A percentile compares a stretch with the other conserved stretches of the same genome.
Conservation (phyloP, 2,888 invertebrate genomes). For the Aphrophora alni region DNA sequence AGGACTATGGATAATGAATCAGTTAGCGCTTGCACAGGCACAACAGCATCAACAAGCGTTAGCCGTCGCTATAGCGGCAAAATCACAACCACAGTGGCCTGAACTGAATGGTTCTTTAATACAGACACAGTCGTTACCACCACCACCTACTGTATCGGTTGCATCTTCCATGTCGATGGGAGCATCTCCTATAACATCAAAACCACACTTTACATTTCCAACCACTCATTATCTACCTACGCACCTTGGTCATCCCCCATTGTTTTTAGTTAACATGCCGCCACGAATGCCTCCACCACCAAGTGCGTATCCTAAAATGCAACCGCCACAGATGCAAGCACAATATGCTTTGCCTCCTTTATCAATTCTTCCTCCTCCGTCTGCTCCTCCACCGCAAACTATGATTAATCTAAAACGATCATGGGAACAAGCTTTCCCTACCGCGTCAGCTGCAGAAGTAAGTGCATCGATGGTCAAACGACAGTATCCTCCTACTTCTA, state of each 20-base stretch:
- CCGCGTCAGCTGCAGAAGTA: constrained; percentile 33
- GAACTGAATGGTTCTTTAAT: constrained; percentile 17
- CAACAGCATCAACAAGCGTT: constrained; percentile 47
- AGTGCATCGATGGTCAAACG: constrained; percentile 49
- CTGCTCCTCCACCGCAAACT: constrained; percentile 27
- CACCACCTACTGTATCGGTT: constrained; percentile 35
- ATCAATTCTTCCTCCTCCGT: constrained; percentile 47
- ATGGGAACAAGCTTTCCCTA: constrained; percentile 74
- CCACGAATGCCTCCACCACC: constrained; percentile 46
- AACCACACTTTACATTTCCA: constrained; percentile 36
- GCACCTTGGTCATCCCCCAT: constrained; percentile 36
- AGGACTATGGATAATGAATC: constrained; percentile 44
- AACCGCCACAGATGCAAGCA: constrained; percentile 51
- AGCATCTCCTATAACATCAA: constrained; percentile 27
- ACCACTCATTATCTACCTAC: constrained; percentile 25
- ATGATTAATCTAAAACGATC: constrained; percentile 66
- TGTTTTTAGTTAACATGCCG: constrained; percentile 43
- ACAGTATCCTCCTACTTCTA: constrained; percentile 52
- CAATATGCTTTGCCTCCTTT: constrained; percentile 52
- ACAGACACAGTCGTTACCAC: constrained; percentile 5
- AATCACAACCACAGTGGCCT: constrained; percentile 27
- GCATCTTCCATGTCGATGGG: constrained; percentile 31
- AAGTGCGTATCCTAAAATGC: constrained; percentile 32
- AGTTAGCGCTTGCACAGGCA: constrained; percentile 44
- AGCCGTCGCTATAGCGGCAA: constrained; percentile 34